Conservation (phyloP, 2,113 vertebrate genomes). For the Ia io region DNA sequence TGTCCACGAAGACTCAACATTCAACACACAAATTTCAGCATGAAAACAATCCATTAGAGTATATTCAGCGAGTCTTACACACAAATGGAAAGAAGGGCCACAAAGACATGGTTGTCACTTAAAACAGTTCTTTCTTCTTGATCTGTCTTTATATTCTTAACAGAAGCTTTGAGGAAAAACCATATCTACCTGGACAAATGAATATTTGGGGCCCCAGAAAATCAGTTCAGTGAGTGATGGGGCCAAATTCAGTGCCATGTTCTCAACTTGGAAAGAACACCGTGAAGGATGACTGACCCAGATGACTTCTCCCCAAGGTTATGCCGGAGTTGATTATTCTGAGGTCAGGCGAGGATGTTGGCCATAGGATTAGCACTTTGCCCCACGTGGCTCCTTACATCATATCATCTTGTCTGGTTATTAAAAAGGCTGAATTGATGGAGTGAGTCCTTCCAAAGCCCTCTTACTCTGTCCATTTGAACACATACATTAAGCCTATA, state of each 20-base stretch:
- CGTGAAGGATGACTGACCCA: neutral
- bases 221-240: neutral
- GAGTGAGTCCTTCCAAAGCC: neutral
- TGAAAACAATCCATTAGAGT: neutral
- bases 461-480: neutral
- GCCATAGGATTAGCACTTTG: neutral
- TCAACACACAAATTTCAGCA: neutral
- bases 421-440: neutral
- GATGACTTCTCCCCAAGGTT: neutral
- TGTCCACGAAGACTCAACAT: neutral
- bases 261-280: neutral
- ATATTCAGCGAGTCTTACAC: neutral
- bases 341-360: neutral
- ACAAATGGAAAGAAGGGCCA: neutral
- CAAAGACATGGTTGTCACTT: neutral
- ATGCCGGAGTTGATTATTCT: neutral
- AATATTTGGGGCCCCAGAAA: neutral
- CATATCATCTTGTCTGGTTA: neutral
- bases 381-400: neutral
- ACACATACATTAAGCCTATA: neutral
- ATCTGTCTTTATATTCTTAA: neutral
- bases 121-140: conserved; percentile 14
- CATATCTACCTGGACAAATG: neutral
- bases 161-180: conserved; percentile 21
- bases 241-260: neutral